phyloP scores from a whole-genome alignment of 1,140 invertebrate species.

The Listronotus oregonensis region DNA sequence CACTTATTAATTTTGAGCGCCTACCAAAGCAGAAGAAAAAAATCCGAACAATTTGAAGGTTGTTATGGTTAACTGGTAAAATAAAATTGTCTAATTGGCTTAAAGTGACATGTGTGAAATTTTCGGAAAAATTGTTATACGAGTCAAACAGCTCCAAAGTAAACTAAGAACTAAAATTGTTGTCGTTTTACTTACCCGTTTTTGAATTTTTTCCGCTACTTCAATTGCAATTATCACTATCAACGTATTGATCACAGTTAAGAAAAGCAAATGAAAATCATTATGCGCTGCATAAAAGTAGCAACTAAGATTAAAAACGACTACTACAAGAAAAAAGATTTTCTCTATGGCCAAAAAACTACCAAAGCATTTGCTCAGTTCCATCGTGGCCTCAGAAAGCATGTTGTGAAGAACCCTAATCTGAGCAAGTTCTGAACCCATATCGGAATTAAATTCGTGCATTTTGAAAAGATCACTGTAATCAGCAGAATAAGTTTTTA shows the following conservation, averaged over 20 bases:
- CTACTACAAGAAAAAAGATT: constrained; percentile 6
- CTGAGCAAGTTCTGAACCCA: not conserved
- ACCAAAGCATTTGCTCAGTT: constrained; percentile 23
- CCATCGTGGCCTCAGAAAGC: constrained; percentile 6
- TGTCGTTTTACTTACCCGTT: constrained; percentile 15
- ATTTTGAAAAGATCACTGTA: not conserved
- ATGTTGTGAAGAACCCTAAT: constrained; percentile 16
- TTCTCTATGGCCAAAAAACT: constrained; percentile 23
- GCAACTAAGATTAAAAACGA: constrained; percentile 23
- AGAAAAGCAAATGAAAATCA: not conserved
- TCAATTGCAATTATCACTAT: not conserved
- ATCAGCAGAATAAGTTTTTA: not conserved
- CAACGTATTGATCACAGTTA: constrained; percentile 5
- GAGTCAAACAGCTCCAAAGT: too few species aligned
- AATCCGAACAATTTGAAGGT: too few species aligned
- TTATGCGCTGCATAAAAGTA: not conserved
- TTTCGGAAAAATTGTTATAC: too few species aligned
- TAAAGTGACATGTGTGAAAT: too few species aligned
- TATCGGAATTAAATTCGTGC: not conserved
- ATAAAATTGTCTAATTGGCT: too few species aligned
- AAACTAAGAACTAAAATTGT: too few species aligned
- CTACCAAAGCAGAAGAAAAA: too few species aligned
- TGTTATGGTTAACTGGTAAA: too few species aligned
- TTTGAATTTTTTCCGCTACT: constrained; percentile 9
- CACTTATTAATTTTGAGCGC: too few species aligned